phyloP scores from a whole-genome alignment of 2,113 vertebrate species.

The Hemibagrus wyckioides region DNA sequence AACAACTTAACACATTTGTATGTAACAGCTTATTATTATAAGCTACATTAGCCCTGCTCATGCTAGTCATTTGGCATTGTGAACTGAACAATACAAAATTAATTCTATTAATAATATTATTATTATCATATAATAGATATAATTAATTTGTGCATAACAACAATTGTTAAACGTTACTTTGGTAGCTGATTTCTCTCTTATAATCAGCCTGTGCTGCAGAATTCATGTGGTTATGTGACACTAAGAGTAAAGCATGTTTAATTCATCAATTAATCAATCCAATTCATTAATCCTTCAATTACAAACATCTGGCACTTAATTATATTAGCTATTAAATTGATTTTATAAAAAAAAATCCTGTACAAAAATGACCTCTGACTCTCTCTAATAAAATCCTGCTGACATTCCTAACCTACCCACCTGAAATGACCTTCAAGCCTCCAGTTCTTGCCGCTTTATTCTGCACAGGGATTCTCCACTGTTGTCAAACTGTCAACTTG shows the following conservation, averaged over 20 bases:
- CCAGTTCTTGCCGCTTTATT: background rate
- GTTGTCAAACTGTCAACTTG: slow-evolving; percentile 63
- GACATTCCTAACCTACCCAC: background rate
- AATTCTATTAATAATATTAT: too few species aligned
- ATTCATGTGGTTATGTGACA: slow-evolving; percentile 71
- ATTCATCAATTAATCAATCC: slow-evolving; percentile 5
- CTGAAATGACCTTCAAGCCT: slow-evolving; percentile 48
- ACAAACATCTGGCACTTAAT: background rate
- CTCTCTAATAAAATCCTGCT: background rate
- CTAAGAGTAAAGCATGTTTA: slow-evolving; percentile 50
- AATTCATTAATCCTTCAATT: background rate
- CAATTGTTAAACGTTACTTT: background rate
- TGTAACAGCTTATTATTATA: background rate
- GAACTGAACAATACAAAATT: background rate
- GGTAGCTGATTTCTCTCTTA: slow-evolving; percentile 54
- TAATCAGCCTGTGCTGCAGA: slow-evolving; percentile 70
- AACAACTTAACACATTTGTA: background rate
- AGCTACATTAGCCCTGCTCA: background rate
- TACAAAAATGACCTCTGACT: background rate
- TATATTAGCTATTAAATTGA: background rate
- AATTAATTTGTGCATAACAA: too few species aligned
- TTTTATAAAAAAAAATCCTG: background rate
- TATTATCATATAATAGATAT: too few species aligned
- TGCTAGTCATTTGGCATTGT: background rate
- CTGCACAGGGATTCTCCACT: slow-evolving; percentile 42